Percentiles rank a stretch among this genome's conserved stretches.
These are phyloP conservation scores for Platichthys flesus DNA, from an alignment of 2,113 vertebrate species.

Conservation along the genomic window DNA sequence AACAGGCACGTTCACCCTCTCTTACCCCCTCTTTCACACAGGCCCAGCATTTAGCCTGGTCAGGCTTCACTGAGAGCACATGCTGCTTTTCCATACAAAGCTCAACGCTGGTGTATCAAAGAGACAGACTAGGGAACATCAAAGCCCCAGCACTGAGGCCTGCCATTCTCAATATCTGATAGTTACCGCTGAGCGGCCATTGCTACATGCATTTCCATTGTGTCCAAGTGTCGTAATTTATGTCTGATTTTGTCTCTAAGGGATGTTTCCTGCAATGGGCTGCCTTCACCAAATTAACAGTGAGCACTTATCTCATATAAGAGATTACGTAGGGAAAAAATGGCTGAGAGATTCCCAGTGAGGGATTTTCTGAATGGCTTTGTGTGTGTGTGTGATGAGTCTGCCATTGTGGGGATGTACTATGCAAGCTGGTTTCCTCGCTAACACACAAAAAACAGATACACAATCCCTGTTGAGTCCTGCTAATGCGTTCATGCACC, in stretches of 20 bases:
- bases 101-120: constrained; percentile 63
- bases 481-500: constrained; percentile 29
- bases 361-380: background rate
- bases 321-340: background rate
- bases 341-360: background rate
- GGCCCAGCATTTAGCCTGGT: constrained; percentile 14
- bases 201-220: constrained; percentile 41
- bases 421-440: constrained; percentile 1
- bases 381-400: constrained; percentile 3
- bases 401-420: constrained; percentile 5
- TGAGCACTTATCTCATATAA: background rate
- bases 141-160: constrained; percentile 60
- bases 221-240: constrained; percentile 9
- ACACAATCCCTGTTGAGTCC: background rate
- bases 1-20: constrained; percentile 52
- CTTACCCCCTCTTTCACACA: constrained; percentile 6
- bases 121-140: constrained; percentile 60
- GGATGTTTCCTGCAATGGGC: constrained; percentile 6
- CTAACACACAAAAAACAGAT: background rate
- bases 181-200: constrained; percentile 19
- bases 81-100: constrained; percentile 38
- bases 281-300: background rate
- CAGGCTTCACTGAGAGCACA: constrained; percentile 30
- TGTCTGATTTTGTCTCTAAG: constrained; percentile 14
- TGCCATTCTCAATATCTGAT: constrained; percentile 54